Base-by-base conservation (phyloP, 2,888 invertebrate species). In the Mechanitis messenoides region DNA sequence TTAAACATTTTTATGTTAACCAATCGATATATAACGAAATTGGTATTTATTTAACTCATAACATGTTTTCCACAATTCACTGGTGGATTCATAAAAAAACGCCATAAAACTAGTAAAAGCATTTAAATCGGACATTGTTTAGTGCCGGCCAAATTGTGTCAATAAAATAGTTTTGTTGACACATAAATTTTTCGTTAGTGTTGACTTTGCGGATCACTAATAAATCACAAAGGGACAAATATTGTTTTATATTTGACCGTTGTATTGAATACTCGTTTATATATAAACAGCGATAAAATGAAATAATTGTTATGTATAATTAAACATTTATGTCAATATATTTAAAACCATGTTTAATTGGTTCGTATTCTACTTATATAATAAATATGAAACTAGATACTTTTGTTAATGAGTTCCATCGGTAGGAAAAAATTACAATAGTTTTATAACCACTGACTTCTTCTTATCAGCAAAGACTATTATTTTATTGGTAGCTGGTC, bases 141-240 rank as follows among this genome's bases (percentile, higher is more conserved):
- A 63, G 57, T 63, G 62, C 57, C 56, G 38, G 63, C 61, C 54
- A 62, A 63, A 64, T 57, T 62, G 60, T 62, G 65, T 57, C 58
- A 58, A 60, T 63, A 65, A 65, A 67, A 73, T 66, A 69, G 69
- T 62, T 69, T 66, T 70, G 72, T 72, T 67, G 65, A 66, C 69
- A 67, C 71, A 65, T 71, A 73, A 71, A 71, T 69, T 70, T 68
- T 66, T 71, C 64, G 62, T 59, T 61, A 65, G 64, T 66, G 68
- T 65, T 68, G 69, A 68, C 67, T 71, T 70, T 68, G 68, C 63
- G 64, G 69, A 68, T 66, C 67, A 64, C 68, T 66, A 68, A 71
- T 69, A 71, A 69, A 67, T 69, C 62, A 65, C 53, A 62, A 47
- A 33, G 63, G 62, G 59, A 66, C 62, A 65, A 68, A 68, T 67